These are phyloP conservation scores for Molothrus ater DNA, from an alignment of 2,797 vertebrate genomes.

Conservation along the genomic window DNA sequence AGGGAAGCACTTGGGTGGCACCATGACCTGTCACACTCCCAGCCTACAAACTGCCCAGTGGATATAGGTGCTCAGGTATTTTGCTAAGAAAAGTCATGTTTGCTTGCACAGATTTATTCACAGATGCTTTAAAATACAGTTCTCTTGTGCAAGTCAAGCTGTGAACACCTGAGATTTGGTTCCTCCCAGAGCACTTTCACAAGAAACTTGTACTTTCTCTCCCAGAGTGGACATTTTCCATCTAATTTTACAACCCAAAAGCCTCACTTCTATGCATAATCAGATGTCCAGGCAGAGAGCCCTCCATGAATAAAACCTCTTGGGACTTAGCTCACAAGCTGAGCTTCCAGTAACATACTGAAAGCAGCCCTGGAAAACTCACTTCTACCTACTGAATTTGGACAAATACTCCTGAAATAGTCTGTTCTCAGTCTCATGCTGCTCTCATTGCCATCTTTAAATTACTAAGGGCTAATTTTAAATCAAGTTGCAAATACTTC, in stretches of 20 bases:
- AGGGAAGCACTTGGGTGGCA: neutral
- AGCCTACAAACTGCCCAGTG: neutral
- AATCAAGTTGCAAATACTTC: constrained; percentile 27
- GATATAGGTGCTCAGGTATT: accelerated
- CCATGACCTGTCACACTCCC: neutral
- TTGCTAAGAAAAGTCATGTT: neutral
- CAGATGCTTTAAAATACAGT: neutral
- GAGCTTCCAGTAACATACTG: neutral
- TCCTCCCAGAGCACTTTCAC: neutral
- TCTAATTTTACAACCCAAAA: neutral
- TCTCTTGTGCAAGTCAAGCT: neutral
- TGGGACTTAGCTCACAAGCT: neutral
- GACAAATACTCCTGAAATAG: neutral
- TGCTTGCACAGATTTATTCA: neutral
- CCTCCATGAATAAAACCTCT: neutral
- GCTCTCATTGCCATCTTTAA: neutral
- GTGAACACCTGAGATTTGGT: neutral
- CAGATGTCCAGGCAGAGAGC: neutral
- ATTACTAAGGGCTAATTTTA: constrained; percentile 53
- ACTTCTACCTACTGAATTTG: neutral
- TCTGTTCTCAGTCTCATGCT: neutral
- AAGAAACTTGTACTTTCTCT: neutral
- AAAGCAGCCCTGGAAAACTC: neutral
- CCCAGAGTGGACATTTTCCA: neutral
- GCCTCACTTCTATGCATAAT: neutral